A percentile compares a stretch with the other conserved stretches of the same genome.
Evolutionary conservation across 2,113 vertebrate genomes (phyloP).

Genomic region (Anoura caudifer): DNA sequence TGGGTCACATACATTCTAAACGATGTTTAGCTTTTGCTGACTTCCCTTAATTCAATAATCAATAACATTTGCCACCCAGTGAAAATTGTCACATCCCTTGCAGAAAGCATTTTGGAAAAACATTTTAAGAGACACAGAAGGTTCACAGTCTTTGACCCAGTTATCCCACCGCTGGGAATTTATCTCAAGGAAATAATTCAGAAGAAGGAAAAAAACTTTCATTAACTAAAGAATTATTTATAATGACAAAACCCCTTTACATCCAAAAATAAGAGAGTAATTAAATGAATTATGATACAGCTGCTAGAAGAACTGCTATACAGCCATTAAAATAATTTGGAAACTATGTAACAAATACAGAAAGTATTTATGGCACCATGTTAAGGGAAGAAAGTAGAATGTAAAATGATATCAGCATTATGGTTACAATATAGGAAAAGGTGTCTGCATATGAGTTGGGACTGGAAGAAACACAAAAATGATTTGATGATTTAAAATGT

Average conservation of each 20-base stretch:
- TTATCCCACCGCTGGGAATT: constrained; percentile 39
- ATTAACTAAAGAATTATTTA: constrained; percentile 51
- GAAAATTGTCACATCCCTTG: constrained; percentile 24
- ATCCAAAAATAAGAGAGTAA: constrained; percentile 31
- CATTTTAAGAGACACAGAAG: constrained; percentile 43
- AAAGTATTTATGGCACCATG: constrained; percentile 7
- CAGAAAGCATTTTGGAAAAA: constrained; percentile 55
- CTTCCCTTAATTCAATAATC: constrained; percentile 45
- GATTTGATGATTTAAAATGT: background rate
- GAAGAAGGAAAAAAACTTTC: background rate
- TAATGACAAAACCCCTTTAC: background rate
- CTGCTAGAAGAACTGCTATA: background rate
- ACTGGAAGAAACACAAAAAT: background rate
- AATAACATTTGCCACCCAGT: constrained; percentile 23
- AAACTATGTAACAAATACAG: background rate
- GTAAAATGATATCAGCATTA: background rate
- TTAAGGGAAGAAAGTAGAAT: constrained; percentile 7
- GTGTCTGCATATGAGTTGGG: background rate
- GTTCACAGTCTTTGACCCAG: constrained; percentile 52
- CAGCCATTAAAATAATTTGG: constrained; percentile 42
- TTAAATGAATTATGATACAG: background rate
- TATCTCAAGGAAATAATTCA: constrained; percentile 49
- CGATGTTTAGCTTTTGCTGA: constrained; percentile 4
- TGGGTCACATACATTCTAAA: background rate
- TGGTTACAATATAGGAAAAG: background rate